Conservation (phyloP, 2,797 vertebrate species). For the Buphagus erythrorhynchus region DNA sequence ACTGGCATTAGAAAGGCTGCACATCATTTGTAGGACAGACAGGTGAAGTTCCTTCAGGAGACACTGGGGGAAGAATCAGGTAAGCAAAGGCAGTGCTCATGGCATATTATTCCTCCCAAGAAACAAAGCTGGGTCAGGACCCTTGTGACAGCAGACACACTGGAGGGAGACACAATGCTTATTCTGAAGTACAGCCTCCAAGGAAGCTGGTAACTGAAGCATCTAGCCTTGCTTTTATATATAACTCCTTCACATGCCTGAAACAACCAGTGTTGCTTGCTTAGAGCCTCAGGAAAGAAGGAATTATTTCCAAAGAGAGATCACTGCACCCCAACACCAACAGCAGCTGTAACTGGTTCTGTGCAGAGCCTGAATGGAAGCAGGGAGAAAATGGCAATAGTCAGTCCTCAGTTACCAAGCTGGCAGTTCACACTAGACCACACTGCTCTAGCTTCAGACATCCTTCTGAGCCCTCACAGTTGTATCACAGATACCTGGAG, state of each 20-base stretch:
- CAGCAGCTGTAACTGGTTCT: background rate
- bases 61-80: background rate
- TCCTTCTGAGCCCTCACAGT: background rate
- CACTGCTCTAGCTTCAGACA: background rate
- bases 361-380: background rate
- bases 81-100: background rate
- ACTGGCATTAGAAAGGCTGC: background rate
- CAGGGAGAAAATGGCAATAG: background rate
- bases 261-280: background rate
- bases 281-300: background rate
- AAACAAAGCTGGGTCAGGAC: background rate
- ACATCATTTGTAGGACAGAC: background rate
- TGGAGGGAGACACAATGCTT: background rate
- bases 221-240: background rate
- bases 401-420: background rate
- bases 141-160: background rate
- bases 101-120: background rate
- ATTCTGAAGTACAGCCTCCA: background rate
- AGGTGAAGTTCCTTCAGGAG: background rate
- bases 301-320: background rate
- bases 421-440: background rate
- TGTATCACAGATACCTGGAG: background rate
- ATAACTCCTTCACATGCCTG: background rate
- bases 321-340: background rate
- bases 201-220: background rate